Conservation (phyloP, 2,113 vertebrate species). For the Poeciliopsis prolifica region DNA sequence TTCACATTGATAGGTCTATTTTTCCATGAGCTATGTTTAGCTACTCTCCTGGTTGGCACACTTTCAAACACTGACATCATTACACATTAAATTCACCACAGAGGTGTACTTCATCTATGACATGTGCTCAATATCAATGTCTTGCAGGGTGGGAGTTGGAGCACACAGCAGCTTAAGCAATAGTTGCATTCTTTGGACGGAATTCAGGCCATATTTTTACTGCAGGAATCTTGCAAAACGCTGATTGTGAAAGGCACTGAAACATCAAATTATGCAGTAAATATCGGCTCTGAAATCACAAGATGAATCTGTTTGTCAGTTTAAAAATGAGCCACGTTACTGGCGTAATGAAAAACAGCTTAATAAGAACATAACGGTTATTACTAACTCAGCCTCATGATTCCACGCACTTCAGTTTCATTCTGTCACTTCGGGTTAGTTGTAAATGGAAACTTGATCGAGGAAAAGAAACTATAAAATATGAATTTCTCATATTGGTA, state of each 20-base stretch:
- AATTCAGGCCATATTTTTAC: too few species aligned
- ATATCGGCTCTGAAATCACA: background rate
- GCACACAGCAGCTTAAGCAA: constrained; percentile 16
- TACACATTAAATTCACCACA: constrained; percentile 41
- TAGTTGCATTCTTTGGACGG: constrained; percentile 2
- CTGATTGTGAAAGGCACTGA: background rate
- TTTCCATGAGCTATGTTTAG: constrained; percentile 61
- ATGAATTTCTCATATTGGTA: constrained; percentile 16
- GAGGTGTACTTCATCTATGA: constrained; percentile 37
- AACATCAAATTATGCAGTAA: background rate
- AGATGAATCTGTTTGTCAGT: too few species aligned
- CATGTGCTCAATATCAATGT: constrained; percentile 20
- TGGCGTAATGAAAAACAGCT: too few species aligned
- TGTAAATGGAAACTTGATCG: background rate
- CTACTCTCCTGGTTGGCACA: constrained; percentile 37
- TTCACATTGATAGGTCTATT: constrained; percentile 50
- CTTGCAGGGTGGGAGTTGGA: constrained; percentile 2
- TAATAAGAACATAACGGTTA: too few species aligned
- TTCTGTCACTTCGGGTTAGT: too few species aligned
- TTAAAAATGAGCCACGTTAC: too few species aligned
- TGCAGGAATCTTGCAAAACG: constrained; percentile 11
- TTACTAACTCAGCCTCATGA: too few species aligned
- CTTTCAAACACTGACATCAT: constrained; percentile 58
- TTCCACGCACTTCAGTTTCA: too few species aligned
- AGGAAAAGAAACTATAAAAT: constrained; percentile 24